Conservation (phyloP, 2,888 invertebrate genomes). For the Pherbina coryleti region DNA sequence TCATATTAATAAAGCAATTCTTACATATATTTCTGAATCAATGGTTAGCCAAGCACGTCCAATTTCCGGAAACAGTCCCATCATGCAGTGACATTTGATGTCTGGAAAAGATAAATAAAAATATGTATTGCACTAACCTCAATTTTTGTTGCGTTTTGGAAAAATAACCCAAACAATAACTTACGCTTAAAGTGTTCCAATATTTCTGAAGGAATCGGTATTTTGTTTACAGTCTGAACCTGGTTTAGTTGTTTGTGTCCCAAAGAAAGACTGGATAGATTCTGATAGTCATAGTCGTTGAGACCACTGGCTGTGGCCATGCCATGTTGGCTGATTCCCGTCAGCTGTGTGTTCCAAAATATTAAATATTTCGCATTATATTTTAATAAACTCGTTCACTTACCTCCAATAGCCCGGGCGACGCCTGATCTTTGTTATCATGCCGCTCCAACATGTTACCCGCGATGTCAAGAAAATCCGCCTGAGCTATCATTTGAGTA, state of each 20-base stretch:
- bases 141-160: not conserved
- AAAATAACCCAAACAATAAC: not conserved
- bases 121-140: not conserved
- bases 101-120: slow-evolving; percentile 72
- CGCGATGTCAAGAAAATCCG: slow-evolving; percentile 81
- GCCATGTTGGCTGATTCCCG: slow-evolving; percentile 76
- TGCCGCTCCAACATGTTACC: slow-evolving; percentile 85
- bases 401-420: slow-evolving; percentile 67
- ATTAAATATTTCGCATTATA: not conserved
- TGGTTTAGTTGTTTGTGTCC: slow-evolving; percentile 81
- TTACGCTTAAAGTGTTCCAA: slow-evolving; percentile 95
- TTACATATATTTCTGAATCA: slow-evolving; percentile 95
- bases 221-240: slow-evolving; percentile 83
- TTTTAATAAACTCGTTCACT: not conserved
- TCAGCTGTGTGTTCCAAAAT: slow-evolving; percentile 69
- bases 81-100: slow-evolving; percentile 95
- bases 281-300: slow-evolving; percentile 91
- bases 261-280: slow-evolving; percentile 77
- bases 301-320: slow-evolving; percentile 90
- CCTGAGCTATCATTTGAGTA: slow-evolving; percentile 64
- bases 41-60: slow-evolving; percentile 97
- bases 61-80: slow-evolving; percentile 98
- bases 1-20: slow-evolving; percentile 12
- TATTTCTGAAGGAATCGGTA: slow-evolving; percentile 92
- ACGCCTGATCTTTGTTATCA: slow-evolving; percentile 61